phyloP scores from a whole-genome alignment of 2,888 invertebrate species.

The Chelonus formosanus region DNA sequence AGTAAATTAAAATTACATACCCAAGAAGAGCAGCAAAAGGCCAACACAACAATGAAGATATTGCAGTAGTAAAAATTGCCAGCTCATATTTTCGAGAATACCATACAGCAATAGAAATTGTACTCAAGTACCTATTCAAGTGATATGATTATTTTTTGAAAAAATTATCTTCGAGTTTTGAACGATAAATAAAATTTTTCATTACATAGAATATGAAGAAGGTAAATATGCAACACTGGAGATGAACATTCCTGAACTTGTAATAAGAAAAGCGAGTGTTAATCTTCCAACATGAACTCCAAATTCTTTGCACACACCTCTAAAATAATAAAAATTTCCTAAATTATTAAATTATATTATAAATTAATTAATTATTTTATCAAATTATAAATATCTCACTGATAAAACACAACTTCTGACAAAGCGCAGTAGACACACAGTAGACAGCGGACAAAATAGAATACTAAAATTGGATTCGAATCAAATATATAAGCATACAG shows the following conservation, averaged over 20 bases:
- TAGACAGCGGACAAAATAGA: constrained; percentile 86
- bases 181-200: constrained; percentile 19
- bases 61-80: constrained; percentile 84
- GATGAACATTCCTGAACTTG: constrained; percentile 92
- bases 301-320: constrained; percentile 89
- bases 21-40: constrained; percentile 97
- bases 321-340: constrained; percentile 61
- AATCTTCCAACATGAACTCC: constrained; percentile 88
- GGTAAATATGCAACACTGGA: constrained; percentile 89
- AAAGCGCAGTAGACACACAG: constrained; percentile 83
- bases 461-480: constrained; percentile 84
- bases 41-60: constrained; percentile 88
- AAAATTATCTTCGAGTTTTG: not conserved
- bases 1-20: constrained; percentile 53
- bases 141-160: not conserved
- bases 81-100: constrained; percentile 81
- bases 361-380: not conserved
- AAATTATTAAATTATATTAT: constrained; percentile 15
- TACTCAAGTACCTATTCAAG: constrained; percentile 73
- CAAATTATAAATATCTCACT: constrained; percentile 70
- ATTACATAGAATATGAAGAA: constrained; percentile 88
- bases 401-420: constrained; percentile 93
- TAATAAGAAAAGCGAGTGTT: constrained; percentile 80
- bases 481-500: constrained; percentile 78
- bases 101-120: constrained; percentile 89